Conservation (phyloP, 2,797 vertebrate species). For the Channallabes apus region DNA sequence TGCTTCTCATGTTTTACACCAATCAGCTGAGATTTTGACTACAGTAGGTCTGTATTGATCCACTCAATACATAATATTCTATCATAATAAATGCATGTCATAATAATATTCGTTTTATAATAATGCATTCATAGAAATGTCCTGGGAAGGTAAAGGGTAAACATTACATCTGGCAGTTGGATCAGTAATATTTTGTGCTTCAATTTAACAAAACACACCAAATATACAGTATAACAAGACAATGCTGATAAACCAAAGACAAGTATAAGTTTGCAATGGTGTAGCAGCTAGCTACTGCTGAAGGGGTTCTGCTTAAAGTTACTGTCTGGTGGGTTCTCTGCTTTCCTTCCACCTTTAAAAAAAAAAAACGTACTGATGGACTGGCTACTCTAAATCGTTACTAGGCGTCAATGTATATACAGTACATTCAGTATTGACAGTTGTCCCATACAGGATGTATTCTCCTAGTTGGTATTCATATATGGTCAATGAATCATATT, state of each 20-base stretch:
- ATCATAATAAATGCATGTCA: background rate
- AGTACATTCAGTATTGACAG: background rate
- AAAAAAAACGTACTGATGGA: background rate
- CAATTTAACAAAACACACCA: background rate
- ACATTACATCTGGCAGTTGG: no score
- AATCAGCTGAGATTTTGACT: background rate
- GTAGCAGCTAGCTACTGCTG: background rate
- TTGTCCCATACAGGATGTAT: background rate
- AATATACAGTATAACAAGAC: background rate
- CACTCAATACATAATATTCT: conserved; percentile 10
- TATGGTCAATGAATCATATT: background rate
- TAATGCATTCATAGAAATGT: conserved; percentile 5
- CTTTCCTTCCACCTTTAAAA: background rate
- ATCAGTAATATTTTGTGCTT: background rate
- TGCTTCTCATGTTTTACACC: background rate
- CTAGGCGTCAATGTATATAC: background rate
- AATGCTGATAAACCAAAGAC: background rate
- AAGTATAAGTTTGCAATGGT: background rate
- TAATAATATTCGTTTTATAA: background rate
- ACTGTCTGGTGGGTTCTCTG: background rate
- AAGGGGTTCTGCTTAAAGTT: no score
- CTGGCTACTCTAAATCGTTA: background rate
- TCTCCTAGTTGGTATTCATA: background rate
- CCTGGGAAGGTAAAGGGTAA: background rate
- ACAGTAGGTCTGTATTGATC: conserved; percentile 16